These are phyloP conservation scores for Porites lutea DNA, from an alignment of 64 coral and sea anemone genomes.

Conservation along the genomic window DNA sequence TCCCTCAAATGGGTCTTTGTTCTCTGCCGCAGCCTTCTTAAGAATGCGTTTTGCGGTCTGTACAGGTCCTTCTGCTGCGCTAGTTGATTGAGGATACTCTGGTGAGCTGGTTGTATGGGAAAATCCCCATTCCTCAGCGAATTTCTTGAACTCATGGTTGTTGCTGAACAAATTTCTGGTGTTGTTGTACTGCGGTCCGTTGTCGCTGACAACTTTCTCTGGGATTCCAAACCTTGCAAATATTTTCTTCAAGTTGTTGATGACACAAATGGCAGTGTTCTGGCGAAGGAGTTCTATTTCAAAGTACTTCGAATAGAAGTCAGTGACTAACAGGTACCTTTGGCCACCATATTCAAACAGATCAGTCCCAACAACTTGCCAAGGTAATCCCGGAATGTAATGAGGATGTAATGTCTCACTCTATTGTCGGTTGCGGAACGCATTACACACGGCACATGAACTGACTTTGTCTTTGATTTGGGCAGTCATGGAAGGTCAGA, in stretches of 20 bases:
- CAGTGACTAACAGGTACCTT: conserved; percentile 48
- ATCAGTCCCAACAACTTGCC: conserved; percentile 61
- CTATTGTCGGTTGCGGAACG: conserved; percentile 53
- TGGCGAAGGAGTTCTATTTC: conserved; percentile 52
- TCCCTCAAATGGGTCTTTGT: no score
- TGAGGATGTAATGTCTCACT: conserved; percentile 53
- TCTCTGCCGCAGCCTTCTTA: no score
- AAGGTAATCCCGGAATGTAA: conserved; percentile 50
- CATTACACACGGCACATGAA: conserved; percentile 34
- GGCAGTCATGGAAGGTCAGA: conserved; percentile 53
- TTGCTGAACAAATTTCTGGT: no score
- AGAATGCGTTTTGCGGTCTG: no score
- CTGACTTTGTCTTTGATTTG: conserved; percentile 62
- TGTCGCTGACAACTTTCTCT: no score
- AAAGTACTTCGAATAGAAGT: conserved; percentile 75
- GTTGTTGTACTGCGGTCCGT: no score
- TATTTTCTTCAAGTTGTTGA: conserved; percentile 74
- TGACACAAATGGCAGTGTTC: conserved; percentile 47
- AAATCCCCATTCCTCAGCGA: no score
- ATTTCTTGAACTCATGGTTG: no score
- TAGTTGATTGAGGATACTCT: no score
- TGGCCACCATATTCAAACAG: conserved; percentile 56
- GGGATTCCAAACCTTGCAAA: neutral
- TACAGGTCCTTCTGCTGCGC: no score
- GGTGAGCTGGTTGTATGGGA: no score